A percentile compares a stretch with the other conserved stretches of the same genome.
These are phyloP conservation scores for Dunckerocampus dactyliophorus DNA, from an alignment of 2,113 vertebrate genomes.

Conservation along the genomic window DNA sequence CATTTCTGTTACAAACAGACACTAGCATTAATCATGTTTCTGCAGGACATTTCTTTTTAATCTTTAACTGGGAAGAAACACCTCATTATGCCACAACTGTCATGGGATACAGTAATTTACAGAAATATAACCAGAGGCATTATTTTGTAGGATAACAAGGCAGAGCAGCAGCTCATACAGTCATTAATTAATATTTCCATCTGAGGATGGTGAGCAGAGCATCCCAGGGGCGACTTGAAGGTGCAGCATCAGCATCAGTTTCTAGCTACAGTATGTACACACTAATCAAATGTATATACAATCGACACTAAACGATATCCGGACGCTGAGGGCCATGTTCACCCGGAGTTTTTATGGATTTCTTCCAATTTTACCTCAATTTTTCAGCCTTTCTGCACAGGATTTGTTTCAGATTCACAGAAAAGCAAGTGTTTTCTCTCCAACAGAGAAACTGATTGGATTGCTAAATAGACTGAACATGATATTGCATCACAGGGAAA, in stretches of 20 bases:
- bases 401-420: slow-evolving; percentile 1
- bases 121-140: slow-evolving; percentile 33
- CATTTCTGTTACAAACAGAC: neutral
- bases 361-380: neutral
- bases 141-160: slow-evolving; percentile 31
- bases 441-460: slow-evolving; percentile 9
- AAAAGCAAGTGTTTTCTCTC: neutral
- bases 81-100: slow-evolving; percentile 2
- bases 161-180: slow-evolving; percentile 18
- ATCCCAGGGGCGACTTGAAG: slow-evolving; percentile 19
- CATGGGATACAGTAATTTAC: slow-evolving; percentile 43
- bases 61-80: slow-evolving; percentile 12
- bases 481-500: slow-evolving; percentile 12
- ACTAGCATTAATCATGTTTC: slow-evolving; percentile 5
- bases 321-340: neutral
- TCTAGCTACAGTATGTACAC: neutral
- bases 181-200: slow-evolving; percentile 12
- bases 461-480: slow-evolving; percentile 10
- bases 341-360: slow-evolving; percentile 9
- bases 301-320: slow-evolving; percentile 20
- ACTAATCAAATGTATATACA: slow-evolving; percentile 3
- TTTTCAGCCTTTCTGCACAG: neutral
- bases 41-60: neutral
- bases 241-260: slow-evolving; percentile 41
- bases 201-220: slow-evolving; percentile 27